Evolutionary conservation across 2,797 vertebrate species (phyloP).

Genomic region (Echiichthys vipera): DNA sequence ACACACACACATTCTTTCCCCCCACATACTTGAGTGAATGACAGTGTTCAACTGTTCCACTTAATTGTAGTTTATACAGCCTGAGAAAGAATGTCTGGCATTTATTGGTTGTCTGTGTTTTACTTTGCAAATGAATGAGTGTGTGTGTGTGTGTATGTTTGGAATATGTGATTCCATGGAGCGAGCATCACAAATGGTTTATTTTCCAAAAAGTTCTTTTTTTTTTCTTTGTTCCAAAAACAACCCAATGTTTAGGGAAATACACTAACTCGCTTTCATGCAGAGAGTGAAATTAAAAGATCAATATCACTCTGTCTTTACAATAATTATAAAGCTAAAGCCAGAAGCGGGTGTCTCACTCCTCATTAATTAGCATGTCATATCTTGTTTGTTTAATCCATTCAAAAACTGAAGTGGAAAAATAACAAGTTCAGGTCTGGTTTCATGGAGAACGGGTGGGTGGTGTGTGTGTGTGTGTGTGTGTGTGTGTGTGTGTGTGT

Average conservation of each 20-base stretch:
- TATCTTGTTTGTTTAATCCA: not conserved
- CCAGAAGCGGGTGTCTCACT: too few relatives aligned
- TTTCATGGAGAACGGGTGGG: too few relatives aligned
- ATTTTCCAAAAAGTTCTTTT: constrained; percentile 15
- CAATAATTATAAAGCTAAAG: not conserved
- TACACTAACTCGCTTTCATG: not conserved
- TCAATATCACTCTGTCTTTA: not conserved
- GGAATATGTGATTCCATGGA: constrained; percentile 42
- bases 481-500: too few relatives aligned
- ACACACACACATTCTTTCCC: constrained; percentile 67
- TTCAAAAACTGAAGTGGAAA: not conserved
- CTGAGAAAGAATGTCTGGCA: constrained; percentile 78
- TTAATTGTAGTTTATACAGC: constrained; percentile 83
- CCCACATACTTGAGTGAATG: constrained; percentile 76
- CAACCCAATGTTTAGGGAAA: constrained; percentile 8
- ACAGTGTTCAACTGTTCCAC: constrained; percentile 77
- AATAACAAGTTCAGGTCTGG: not conserved
- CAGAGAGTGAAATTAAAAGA: not conserved
- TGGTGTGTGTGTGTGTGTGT: too few relatives aligned
- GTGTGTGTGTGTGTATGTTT: constrained; percentile 50
- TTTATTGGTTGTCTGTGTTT: constrained; percentile 72
- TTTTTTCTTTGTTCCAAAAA: not conserved
- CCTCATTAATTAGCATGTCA: not conserved
- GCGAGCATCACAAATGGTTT: constrained; percentile 45
- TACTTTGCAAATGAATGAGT: constrained; percentile 63